Conservation (phyloP, 1,140 invertebrate genomes). For the Contarinia nasturtii region DNA sequence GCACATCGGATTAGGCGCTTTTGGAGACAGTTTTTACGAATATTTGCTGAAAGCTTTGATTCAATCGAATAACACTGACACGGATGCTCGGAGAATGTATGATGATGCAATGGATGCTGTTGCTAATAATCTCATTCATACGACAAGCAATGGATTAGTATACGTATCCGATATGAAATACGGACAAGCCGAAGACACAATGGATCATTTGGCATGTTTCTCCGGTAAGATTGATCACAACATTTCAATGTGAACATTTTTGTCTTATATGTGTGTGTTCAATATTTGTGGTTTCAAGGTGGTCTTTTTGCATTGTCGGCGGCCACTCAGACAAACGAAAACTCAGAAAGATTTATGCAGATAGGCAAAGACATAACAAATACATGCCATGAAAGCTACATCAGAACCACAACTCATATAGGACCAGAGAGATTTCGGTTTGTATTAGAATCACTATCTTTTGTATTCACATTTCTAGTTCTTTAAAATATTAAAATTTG, state of each 20-base stretch:
- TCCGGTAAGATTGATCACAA: no score
- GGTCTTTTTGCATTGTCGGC: constrained; percentile 88
- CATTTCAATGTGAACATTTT: constrained; percentile 13
- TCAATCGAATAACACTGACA: constrained; percentile 61
- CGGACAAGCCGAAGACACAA: constrained; percentile 85
- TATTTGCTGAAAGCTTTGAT: constrained; percentile 95
- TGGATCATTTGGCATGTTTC: constrained; percentile 98
- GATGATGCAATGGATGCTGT: constrained; percentile 74
- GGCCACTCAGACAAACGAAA: constrained; percentile 45
- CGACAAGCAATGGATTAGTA: constrained; percentile 59
- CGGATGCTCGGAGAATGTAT: constrained; percentile 79
- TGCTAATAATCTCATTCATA: constrained; percentile 59
- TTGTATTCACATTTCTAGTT: no score
- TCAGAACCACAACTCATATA: constrained; percentile 65
- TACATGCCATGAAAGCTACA: constrained; percentile 96
- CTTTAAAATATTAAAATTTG: no score
- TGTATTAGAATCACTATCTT: no score
- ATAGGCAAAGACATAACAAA: constrained; percentile 81
- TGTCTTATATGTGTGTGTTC: constrained; percentile 9
- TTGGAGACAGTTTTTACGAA: constrained; percentile 98
- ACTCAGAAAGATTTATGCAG: constrained; percentile 67
- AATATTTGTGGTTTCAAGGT: no score
- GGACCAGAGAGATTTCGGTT: constrained; percentile 79
- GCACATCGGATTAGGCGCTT: constrained; percentile 89
- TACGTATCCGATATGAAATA: constrained; percentile 93